Percentiles rank a stretch among this genome's conserved stretches.
These are phyloP conservation scores for Sminthopsis crassicaudata DNA, from an alignment of 2,113 vertebrate species.

Conservation along the genomic window DNA sequence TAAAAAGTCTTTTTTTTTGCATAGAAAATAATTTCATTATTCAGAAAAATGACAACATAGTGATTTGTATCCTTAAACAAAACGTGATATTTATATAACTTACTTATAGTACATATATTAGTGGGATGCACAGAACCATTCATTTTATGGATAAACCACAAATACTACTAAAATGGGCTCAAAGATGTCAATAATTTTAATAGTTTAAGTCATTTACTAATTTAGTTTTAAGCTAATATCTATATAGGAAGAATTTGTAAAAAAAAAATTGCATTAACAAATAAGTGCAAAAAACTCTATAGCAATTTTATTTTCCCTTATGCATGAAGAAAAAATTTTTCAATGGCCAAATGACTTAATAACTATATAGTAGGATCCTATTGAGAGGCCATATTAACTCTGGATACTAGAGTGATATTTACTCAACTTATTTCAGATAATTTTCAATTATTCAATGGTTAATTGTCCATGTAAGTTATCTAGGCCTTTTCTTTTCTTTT, in stretches of 20 bases:
- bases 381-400: neutral
- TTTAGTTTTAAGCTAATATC: neutral
- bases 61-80: slow-evolving; percentile 45
- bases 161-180: slow-evolving; percentile 46
- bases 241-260: neutral
- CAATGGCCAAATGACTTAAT: neutral
- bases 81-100: slow-evolving; percentile 14
- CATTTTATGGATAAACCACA: slow-evolving; percentile 36
- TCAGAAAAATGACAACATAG: slow-evolving; percentile 62
- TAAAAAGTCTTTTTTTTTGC: slow-evolving; percentile 59
- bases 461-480: neutral
- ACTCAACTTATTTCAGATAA: neutral
- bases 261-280: slow-evolving; percentile 3
- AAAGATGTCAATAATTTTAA: slow-evolving; percentile 41
- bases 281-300: neutral
- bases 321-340: neutral
- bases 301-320: neutral
- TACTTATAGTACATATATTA: slow-evolving; percentile 53
- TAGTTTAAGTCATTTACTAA: slow-evolving; percentile 31
- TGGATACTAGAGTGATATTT: neutral
- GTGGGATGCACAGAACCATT: neutral
- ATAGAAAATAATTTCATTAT: slow-evolving; percentile 71
- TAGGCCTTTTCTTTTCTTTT: neutral
- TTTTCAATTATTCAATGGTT: neutral
- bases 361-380: neutral